Percentiles rank a stretch among this genome's conserved stretches.
phyloP scores from a whole-genome alignment of 2,113 vertebrate species.

The Dipodomys ordii region DNA sequence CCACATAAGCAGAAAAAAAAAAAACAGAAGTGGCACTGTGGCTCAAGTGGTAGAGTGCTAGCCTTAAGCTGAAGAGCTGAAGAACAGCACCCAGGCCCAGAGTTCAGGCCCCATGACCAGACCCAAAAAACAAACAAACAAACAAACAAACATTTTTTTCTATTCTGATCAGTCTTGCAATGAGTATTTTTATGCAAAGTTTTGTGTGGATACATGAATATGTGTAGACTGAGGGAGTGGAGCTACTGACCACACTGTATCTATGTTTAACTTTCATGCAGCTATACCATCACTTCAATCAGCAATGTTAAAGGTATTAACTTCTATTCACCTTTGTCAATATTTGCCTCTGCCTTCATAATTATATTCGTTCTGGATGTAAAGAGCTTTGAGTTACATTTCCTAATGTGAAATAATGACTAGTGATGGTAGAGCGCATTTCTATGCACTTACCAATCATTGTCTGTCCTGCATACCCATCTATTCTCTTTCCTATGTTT shows the following conservation, averaged over 20 bases:
- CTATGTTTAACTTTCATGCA: neutral
- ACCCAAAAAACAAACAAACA: too few relatives aligned
- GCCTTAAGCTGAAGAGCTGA: too few relatives aligned
- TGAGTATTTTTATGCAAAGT: neutral
- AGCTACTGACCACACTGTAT: neutral
- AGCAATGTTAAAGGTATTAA: neutral
- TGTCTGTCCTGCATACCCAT: neutral
- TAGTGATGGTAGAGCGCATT: neutral
- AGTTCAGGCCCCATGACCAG: too few relatives aligned
- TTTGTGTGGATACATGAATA: neutral
- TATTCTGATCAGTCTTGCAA: neutral
- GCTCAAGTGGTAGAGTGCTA: too few relatives aligned
- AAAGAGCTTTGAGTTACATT: neutral
- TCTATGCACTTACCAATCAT: neutral
- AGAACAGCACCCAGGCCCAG: too few relatives aligned
- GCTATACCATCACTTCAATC: neutral
- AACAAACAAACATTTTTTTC: too few relatives aligned
- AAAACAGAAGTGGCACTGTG: too few relatives aligned
- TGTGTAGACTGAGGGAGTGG: neutral
- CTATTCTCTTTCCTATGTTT: too few relatives aligned
- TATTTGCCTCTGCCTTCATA: neutral
- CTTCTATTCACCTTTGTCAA: neutral
- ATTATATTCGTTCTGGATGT: neutral
- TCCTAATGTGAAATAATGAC: neutral
- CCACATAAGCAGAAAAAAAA: too few relatives aligned